Percentiles rank a stretch among this genome's conserved stretches.
These are phyloP conservation scores for Mastigias papua DNA, from an alignment of 30 jellyfish, hydroid and myxozoan genomes.

Conservation along the genomic window DNA sequence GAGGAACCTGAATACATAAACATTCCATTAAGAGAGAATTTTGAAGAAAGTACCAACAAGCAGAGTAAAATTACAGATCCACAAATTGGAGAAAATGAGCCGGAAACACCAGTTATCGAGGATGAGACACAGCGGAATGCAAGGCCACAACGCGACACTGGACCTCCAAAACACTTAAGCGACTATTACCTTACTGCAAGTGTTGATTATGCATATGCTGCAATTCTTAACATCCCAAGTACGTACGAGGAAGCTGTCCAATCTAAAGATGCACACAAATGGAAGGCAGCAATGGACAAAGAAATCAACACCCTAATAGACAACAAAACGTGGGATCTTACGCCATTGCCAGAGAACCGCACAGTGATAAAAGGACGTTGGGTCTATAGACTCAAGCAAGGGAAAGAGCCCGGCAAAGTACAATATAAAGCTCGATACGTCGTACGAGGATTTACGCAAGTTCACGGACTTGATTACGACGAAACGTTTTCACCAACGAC, in stretches of 20 bases:
- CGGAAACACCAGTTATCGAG: neutral
- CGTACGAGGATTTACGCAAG: constrained; percentile 28
- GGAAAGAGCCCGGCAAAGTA: constrained; percentile 5
- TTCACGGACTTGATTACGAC: constrained; percentile 31
- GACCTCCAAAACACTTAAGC: constrained; percentile 16
- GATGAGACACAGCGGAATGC: neutral
- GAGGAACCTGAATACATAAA: neutral
- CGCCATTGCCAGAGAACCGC: constrained; percentile 26
- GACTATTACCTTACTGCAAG: constrained; percentile 28
- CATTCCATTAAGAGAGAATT: neutral
- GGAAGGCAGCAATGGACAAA: constrained; percentile 56
- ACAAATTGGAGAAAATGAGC: neutral
- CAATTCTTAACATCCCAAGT: constrained; percentile 7
- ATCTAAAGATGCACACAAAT: constrained; percentile 52
- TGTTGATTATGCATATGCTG: constrained; percentile 50
- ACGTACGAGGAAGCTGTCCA: constrained; percentile 39
- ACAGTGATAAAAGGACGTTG: constrained; percentile 37
- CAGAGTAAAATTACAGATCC: constrained; percentile 1
- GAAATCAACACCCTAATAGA: constrained; percentile 36
- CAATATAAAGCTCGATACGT: constrained; percentile 40
- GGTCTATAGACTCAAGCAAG: constrained; percentile 50
- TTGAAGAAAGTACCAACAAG: neutral
- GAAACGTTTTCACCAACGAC: constrained; percentile 55
- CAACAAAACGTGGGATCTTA: constrained; percentile 40
- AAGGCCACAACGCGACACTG: constrained; percentile 39